Conservation (phyloP, 2,888 invertebrate species). For the Synanthedon tipuliformis region DNA sequence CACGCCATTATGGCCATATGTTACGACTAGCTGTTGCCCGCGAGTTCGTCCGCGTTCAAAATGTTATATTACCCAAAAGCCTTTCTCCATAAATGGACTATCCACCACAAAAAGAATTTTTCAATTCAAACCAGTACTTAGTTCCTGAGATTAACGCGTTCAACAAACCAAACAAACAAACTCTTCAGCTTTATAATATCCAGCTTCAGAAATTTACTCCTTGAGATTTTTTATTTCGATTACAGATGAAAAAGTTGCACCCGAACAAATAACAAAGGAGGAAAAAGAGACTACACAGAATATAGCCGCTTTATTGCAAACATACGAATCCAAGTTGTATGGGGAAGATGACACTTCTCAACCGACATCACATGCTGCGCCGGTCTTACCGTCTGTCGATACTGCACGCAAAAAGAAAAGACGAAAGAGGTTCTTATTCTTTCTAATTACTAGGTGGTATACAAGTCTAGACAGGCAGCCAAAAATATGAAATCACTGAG, state of each 20-base stretch:
- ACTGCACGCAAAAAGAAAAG: conserved; percentile 53
- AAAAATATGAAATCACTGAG: too few species aligned
- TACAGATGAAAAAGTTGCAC: conserved; percentile 29
- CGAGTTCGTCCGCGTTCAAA: too few species aligned
- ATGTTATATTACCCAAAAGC: too few species aligned
- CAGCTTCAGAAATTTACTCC: background rate
- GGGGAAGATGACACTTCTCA: conserved; percentile 63
- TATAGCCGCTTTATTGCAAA: conserved; percentile 36
- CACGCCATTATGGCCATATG: background rate
- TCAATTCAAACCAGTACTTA: too few species aligned
- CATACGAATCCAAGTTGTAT: conserved; percentile 44
- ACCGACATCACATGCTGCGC: conserved; percentile 51
- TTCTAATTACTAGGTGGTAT: too few species aligned
- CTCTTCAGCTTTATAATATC: too few species aligned
- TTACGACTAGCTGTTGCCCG: too few species aligned
- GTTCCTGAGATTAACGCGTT: too few species aligned
- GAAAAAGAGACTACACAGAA: conserved; percentile 46
- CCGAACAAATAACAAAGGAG: conserved; percentile 37
- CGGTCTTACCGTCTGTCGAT: conserved; percentile 37
- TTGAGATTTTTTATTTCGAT: background rate
- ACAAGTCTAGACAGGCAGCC: too few species aligned
- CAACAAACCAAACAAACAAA: too few species aligned
- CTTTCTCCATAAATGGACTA: too few species aligned
- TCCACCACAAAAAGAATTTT: too few species aligned
- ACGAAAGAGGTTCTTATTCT: conserved; percentile 37